Percentiles rank a stretch among this genome's conserved stretches.
These are phyloP conservation scores for Orientallactaga sibirica DNA, from an alignment of 2,797 vertebrate species.

Conservation along the genomic window DNA sequence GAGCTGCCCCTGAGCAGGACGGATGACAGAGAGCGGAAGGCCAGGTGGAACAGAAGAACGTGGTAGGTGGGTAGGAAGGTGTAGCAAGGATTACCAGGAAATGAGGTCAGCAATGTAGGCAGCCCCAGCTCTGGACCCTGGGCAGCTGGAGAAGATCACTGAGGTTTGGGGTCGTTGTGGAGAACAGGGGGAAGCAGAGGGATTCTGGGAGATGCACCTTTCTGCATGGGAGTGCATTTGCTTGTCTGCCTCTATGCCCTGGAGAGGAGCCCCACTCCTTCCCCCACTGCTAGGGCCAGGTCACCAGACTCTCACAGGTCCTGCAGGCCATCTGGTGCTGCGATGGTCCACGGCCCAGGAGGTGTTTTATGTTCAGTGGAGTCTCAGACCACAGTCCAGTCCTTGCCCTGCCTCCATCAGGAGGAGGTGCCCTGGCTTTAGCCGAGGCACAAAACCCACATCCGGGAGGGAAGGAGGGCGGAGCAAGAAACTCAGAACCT, in stretches of 20 bases:
- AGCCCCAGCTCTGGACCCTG: neutral
- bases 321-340: neutral
- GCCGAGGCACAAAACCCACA: neutral
- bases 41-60: fast-evolving
- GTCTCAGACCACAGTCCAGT: conserved; percentile 25
- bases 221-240: neutral
- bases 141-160: neutral
- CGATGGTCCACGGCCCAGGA: conserved; percentile 71
- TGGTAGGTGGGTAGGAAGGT: neutral
- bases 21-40: neutral
- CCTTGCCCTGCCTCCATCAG: neutral
- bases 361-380: conserved; percentile 68
- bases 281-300: neutral
- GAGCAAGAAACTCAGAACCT: neutral
- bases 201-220: neutral
- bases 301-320: neutral
- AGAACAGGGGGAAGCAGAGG: neutral
- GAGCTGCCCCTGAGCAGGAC: neutral
- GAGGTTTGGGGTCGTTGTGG: neutral
- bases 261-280: neutral
- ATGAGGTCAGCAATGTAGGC: neutral
- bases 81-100: neutral
- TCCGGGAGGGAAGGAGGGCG: neutral
- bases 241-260: neutral
- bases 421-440: neutral